Evolutionary conservation across 2,797 vertebrate genomes (phyloP).

Genomic region (Gouania willdenowi): DNA sequence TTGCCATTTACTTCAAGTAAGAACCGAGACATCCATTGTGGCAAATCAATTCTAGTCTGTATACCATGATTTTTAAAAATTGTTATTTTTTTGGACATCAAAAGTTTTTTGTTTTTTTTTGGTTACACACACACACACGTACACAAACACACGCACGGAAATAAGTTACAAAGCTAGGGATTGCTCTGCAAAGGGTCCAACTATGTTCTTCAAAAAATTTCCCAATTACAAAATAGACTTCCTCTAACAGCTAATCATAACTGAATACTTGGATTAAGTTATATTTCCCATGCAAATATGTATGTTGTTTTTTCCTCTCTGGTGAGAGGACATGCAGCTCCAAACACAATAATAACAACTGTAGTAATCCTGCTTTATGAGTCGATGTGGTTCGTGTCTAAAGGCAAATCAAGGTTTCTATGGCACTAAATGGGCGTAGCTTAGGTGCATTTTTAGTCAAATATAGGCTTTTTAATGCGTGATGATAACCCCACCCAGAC

Average conservation of each 20-base stretch:
- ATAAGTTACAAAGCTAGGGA: conserved; percentile 57
- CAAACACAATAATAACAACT: conserved; percentile 50
- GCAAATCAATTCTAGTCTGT: conserved; percentile 64
- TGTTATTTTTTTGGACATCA: conserved; percentile 52
- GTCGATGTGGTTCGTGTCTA: conserved; percentile 67
- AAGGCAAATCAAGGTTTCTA: conserved; percentile 79
- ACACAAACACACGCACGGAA: conserved; percentile 51
- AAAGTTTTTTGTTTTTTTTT: conserved; percentile 17
- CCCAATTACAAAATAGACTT: conserved; percentile 61
- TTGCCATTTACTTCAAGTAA: conserved; percentile 75
- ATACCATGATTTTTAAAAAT: conserved; percentile 52
- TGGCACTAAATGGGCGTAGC: conserved; percentile 77
- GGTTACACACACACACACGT: conserved; percentile 27
- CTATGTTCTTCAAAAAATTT: conserved; percentile 42
- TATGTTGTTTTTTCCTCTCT: conserved; percentile 25
- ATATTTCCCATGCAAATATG: conserved; percentile 60
- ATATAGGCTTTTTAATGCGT: conserved; percentile 67
- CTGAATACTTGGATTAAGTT: conserved; percentile 53
- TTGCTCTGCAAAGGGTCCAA: conserved; percentile 61
- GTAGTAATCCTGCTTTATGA: conserved; percentile 52
- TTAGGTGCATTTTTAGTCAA: conserved; percentile 71
- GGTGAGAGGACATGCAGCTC: conserved; percentile 57
- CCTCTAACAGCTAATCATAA: conserved; percentile 46
- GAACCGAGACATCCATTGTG: conserved; percentile 67
- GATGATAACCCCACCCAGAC: conserved; percentile 57